phyloP scores from a whole-genome alignment of 2,888 invertebrate species.

The Cryptophagus acutangulus region DNA sequence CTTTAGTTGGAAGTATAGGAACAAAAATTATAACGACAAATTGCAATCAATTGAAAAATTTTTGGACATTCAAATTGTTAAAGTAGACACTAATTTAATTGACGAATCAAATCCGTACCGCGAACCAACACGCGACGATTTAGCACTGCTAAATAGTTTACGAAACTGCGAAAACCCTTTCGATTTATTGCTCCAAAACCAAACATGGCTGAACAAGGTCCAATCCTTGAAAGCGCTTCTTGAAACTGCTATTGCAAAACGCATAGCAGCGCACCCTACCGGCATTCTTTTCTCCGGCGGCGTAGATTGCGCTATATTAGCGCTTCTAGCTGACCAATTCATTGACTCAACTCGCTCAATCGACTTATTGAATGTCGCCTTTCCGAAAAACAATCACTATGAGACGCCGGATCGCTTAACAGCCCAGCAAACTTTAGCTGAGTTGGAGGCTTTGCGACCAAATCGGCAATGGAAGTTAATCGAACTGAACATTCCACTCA shows the following conservation, averaged over 20 bases:
- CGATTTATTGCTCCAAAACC: slow-evolving; percentile 36
- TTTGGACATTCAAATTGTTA: slow-evolving; percentile 37
- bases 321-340: slow-evolving; percentile 70
- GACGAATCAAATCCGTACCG: slow-evolving; percentile 19
- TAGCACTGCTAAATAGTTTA: slow-evolving; percentile 27
- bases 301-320: slow-evolving; percentile 89
- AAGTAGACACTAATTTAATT: slow-evolving; percentile 16
- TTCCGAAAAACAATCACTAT: slow-evolving; percentile 57
- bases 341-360: slow-evolving; percentile 63
- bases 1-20: slow-evolving; percentile 46
- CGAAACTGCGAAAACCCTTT: slow-evolving; percentile 41
- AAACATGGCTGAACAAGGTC: slow-evolving; percentile 45
- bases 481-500: slow-evolving; percentile 68
- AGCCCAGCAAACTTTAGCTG: slow-evolving; percentile 63
- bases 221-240: slow-evolving; percentile 51
- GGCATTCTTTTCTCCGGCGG: slow-evolving; percentile 91
- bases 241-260: slow-evolving; percentile 55
- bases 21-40: slow-evolving; percentile 40
- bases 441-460: slow-evolving; percentile 66
- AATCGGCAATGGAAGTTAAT: slow-evolving; percentile 76
- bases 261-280: slow-evolving; percentile 55
- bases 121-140: slow-evolving; percentile 24
- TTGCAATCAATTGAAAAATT: slow-evolving; percentile 40
- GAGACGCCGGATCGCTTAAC: slow-evolving; percentile 82
- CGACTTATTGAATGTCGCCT: slow-evolving; percentile 93